Evolutionary conservation across 2,797 vertebrate genomes (phyloP), one percentile per base, ranked within the genome.

Genomic region (Jordanella pulchra): DNA sequence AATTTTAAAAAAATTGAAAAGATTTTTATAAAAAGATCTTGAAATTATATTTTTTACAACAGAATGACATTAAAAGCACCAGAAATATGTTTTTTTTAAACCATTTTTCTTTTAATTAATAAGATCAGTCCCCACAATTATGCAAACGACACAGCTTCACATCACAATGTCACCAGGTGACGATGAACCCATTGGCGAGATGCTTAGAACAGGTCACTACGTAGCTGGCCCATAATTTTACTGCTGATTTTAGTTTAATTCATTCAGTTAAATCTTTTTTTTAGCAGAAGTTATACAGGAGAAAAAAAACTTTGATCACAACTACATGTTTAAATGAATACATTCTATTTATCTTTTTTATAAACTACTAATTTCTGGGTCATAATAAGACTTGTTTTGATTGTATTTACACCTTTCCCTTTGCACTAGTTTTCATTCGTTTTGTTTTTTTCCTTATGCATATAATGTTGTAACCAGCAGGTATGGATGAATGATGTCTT

Each of bases 401-500:
- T 35, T 44, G 0, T n/a, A 61, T 25, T 63, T 23, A n/a, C 4
- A 21, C 2, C 23, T 27, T 68, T 42, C 10, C 10, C 5, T 60
- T 71, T 23, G 7, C 70, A 68, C 44, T 4, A 10, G 44, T 45
- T 75, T 44, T n/a, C n/a, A n/a, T n/a, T n/a, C n/a, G n/a, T n/a
- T 53, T 61, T 12, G 9, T 39, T 4, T 7, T 14, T 27, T 35
- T 45, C 9, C 27, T 76, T 58, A 28, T 70, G 55, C 44, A 17
- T 55, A 70, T 39, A 14, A n/a, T 17, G 27, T 47, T 73, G 28
- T 77, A 35, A 67, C 18, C 75, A 74, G 78, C 76, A 85, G 68
- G 84, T 83, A 78, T 69, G 78, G 70, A 76, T 83, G 55, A 30
- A 79, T 60, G 67, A 70, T 21, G 78, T 74, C 81, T 71, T 65